A percentile compares a stretch with the other conserved stretches of the same genome.
Evolutionary conservation across 2,797 vertebrate genomes (phyloP).

Genomic region (Pygocentrus nattereri): DNA sequence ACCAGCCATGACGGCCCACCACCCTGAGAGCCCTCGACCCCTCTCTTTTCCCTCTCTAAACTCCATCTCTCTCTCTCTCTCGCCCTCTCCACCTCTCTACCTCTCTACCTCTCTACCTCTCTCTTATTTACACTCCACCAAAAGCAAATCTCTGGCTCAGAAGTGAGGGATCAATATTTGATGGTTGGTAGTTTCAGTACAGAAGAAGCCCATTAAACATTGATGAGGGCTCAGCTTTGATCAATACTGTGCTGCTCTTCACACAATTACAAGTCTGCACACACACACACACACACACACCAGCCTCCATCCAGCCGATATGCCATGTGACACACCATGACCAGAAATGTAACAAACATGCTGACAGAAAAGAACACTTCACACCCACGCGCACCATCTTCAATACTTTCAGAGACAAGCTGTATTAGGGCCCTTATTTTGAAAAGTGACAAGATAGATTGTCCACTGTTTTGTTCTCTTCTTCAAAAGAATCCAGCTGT

Average conservation of each 20-base stretch:
- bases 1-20: constrained; percentile 33
- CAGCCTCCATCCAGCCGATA: constrained; percentile 16
- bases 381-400: constrained; percentile 27
- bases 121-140: constrained; percentile 73
- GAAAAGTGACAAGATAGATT: constrained; percentile 1
- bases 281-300: constrained; percentile 40
- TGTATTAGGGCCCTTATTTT: background rate
- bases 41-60: background rate
- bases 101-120: constrained; percentile 52
- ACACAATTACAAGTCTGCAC: constrained; percentile 82
- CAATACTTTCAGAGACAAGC: constrained; percentile 1
- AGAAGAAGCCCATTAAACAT: constrained; percentile 83
- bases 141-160: constrained; percentile 49
- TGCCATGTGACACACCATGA: constrained; percentile 29
- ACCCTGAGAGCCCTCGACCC: constrained; percentile 18
- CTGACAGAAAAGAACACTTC: constrained; percentile 29
- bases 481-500: background rate
- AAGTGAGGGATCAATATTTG: constrained; percentile 76
- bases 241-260: constrained; percentile 79
- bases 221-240: constrained; percentile 74
- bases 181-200: constrained; percentile 73
- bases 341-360: constrained; percentile 26
- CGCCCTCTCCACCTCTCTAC: background rate
- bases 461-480: background rate
- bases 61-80: constrained; percentile 1